Percentiles rank a stretch among this genome's conserved stretches.
Evolutionary conservation across 2,888 invertebrate genomes (phyloP).

Genomic region (Lordiphosa fenestrarum): DNA sequence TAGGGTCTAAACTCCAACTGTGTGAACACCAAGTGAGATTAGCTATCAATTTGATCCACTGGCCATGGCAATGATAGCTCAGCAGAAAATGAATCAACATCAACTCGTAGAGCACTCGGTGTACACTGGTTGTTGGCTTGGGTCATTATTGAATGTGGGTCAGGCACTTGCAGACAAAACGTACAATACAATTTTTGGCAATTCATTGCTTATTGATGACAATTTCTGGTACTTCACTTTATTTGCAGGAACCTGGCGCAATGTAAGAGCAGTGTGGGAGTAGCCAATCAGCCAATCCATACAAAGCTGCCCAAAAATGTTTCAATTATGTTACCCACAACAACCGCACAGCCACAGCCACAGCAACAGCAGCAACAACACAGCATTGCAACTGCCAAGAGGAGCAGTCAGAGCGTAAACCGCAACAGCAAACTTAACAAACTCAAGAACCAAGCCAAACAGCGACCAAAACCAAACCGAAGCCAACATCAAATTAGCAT

Average conservation of each 20-base stretch:
- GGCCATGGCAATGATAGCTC: constrained; percentile 32
- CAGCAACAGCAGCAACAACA: constrained; percentile 29
- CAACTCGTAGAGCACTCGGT: too few species aligned
- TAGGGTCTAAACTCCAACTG: constrained; percentile 44
- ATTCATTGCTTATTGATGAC: constrained; percentile 10
- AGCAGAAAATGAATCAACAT: constrained; percentile 16
- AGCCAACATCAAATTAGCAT: constrained; percentile 64
- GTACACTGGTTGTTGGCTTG: too few species aligned
- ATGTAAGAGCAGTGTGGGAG: constrained; percentile 38
- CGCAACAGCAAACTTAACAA: constrained; percentile 31
- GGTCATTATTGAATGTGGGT: too few species aligned
- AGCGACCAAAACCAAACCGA: constrained; percentile 53
- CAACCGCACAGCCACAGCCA: constrained; percentile 34
- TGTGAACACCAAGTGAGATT: constrained; percentile 32
- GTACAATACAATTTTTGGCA: not conserved
- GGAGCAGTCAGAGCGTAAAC: constrained; percentile 39
- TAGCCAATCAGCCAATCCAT: constrained; percentile 45
- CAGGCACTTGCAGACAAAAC: not conserved
- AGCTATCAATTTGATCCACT: constrained; percentile 28
- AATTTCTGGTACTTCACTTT: constrained; percentile 1
- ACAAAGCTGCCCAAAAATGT: constrained; percentile 61
- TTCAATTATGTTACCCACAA: constrained; percentile 65
- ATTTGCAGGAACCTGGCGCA: constrained; percentile 28
- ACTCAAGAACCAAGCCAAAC: constrained; percentile 47
- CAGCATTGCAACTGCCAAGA: constrained; percentile 29